Conservation (phyloP, 1,140 invertebrate species). For the Megalonaias nervosa region DNA sequence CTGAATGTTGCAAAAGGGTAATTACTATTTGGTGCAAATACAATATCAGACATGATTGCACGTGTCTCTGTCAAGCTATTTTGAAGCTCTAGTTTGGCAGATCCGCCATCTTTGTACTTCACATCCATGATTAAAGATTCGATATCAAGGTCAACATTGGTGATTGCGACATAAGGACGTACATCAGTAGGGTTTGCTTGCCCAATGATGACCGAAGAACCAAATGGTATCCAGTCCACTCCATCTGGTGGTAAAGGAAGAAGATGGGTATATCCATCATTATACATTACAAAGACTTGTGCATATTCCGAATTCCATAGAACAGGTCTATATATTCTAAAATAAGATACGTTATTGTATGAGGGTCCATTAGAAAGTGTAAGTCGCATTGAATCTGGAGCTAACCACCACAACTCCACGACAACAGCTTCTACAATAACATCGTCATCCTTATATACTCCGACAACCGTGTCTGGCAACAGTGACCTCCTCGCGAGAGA, state of each 20-base stretch:
- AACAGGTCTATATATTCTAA: slow-evolving; percentile 34
- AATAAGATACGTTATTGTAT: slow-evolving; percentile 38
- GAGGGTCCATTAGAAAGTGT: slow-evolving; percentile 17
- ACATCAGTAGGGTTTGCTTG: slow-evolving; percentile 32
- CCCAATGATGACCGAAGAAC: slow-evolving; percentile 43
- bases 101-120: slow-evolving; percentile 40
- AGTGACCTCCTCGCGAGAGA: slow-evolving; percentile 31
- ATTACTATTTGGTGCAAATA: slow-evolving; percentile 25
- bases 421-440: slow-evolving; percentile 39
- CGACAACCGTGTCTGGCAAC: slow-evolving; percentile 23
- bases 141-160: slow-evolving; percentile 28
- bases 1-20: slow-evolving; percentile 50
- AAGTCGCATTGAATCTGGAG: slow-evolving; percentile 39
- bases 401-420: slow-evolving; percentile 47
- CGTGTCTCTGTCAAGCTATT: slow-evolving; percentile 32
- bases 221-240: too few species aligned
- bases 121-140: slow-evolving; percentile 25
- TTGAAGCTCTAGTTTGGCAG: slow-evolving; percentile 17
- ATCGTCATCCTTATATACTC: slow-evolving; percentile 32
- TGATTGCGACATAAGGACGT: slow-evolving; percentile 38
- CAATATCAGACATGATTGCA: slow-evolving; percentile 21
- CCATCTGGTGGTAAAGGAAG: too few species aligned
- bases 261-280: too few species aligned
- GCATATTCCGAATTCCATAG: slow-evolving; percentile 35
- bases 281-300: slow-evolving; percentile 47